phyloP scores from a whole-genome alignment of 1,140 invertebrate species.

The Paraescarpia echinospica region DNA sequence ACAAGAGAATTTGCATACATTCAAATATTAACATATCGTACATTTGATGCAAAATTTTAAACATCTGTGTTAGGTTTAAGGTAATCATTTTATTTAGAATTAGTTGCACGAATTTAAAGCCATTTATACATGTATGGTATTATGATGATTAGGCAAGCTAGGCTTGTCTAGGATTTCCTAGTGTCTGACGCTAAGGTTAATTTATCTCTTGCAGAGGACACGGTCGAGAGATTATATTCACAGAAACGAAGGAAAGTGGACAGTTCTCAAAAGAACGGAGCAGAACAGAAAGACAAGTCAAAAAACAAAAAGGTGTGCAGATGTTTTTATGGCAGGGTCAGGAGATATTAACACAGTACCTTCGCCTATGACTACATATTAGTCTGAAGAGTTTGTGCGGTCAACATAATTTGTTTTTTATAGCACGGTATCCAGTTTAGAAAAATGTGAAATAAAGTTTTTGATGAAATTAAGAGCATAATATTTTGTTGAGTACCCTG shows the following conservation, averaged over 20 bases:
- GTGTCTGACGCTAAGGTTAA: background rate
- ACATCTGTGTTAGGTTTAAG: too few species aligned
- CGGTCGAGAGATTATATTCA: background rate
- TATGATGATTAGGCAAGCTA: too few species aligned
- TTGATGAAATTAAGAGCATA: background rate
- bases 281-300: constrained; percentile 22
- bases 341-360: background rate
- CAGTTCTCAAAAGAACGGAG: constrained; percentile 25
- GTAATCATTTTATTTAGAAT: too few species aligned
- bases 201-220: constrained; percentile 10
- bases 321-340: background rate
- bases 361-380: background rate
- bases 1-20: too few species aligned
- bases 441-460: background rate
- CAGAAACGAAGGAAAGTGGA: constrained; percentile 7
- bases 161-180: too few species aligned
- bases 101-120: too few species aligned
- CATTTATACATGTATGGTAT: too few species aligned
- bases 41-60: too few species aligned
- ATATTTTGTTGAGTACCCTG: background rate
- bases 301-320: constrained; percentile 12
- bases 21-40: too few species aligned
- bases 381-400: too few species aligned
- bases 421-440: too few species aligned
- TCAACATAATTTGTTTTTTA: background rate